phyloP scores from a whole-genome alignment of 2,797 vertebrate genomes.

The Pterois miles region DNA sequence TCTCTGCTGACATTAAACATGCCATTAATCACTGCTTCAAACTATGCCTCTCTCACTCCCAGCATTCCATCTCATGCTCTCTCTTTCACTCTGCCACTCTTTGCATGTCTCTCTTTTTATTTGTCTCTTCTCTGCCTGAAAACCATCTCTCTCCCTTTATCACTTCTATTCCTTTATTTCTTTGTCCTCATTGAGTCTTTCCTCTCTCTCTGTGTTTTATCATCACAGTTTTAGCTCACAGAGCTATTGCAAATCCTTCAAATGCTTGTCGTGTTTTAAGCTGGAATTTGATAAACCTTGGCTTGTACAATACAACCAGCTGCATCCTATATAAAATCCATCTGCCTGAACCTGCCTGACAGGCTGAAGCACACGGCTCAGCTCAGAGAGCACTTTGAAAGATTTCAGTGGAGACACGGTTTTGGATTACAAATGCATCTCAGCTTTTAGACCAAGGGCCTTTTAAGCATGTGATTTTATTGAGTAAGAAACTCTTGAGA shows the following conservation, averaged over 20 bases:
- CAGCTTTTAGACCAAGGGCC: neutral
- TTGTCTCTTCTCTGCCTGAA: neutral
- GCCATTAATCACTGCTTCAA: conserved; percentile 13
- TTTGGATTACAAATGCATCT: conserved; percentile 1
- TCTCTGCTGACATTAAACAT: conserved; percentile 13
- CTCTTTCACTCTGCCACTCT: neutral
- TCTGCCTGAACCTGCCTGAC: neutral
- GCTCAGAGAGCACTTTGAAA: neutral
- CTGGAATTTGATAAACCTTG: conserved; percentile 1
- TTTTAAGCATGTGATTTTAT: conserved; percentile 8
- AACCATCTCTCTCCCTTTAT: neutral
- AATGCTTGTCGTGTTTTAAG: neutral
- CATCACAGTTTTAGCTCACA: neutral
- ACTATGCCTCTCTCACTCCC: conserved; percentile 56
- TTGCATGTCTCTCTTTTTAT: neutral
- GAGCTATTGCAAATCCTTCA: neutral
- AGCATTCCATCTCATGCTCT: neutral
- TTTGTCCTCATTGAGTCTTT: neutral
- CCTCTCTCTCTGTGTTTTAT: neutral
- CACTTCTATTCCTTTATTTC: neutral
- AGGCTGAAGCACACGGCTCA: neutral
- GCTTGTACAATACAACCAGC: neutral
- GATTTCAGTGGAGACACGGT: neutral
- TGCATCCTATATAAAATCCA: neutral
- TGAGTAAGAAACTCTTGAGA: neutral